Base-by-base conservation (phyloP, 2,888 invertebrate genomes). In the Coremacera marginata region DNA sequence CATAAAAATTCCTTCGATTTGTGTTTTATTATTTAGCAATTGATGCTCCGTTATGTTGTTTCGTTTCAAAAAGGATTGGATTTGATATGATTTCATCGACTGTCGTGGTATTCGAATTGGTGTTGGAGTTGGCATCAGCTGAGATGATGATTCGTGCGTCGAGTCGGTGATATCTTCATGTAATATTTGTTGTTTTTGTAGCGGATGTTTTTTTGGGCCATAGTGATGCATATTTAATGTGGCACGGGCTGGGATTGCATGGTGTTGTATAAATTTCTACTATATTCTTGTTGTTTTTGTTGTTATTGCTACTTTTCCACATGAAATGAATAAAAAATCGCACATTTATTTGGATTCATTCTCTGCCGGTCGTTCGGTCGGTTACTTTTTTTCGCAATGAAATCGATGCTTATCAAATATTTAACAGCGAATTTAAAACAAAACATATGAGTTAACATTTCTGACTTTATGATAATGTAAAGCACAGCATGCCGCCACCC, bases 391-490 rank as follows among this genome's bases (percentile, higher is more conserved):
- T 77, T 78, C 78, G 75, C 80, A 84, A 84, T 85, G 84, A 85
- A 88, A 88, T 87, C 86, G 86, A 87, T 86, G 85, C 88, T 88
- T 87, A 87, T 88, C 84, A 88, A 88, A 88, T 88, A 88, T 88
- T 88, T 87, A 88, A 83, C 81, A 81, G 82, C 79, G 82, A 82
- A 82, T 83, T 83, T 80, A 81, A 82, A 80, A 78, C 77, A 75
- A 75, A 70, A 81, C 80, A 85, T 82, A 84, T 83, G 84, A 84
- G 83, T 82, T 84, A 83, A 84, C 84, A 85, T 86, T 84, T 82
- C 83, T 83, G 85, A 85, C 85, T 86, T 86, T 84, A 86, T 86
- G 85, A 84, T 87, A 86, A 86, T 87, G 84, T 80, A 78, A 19
- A 31, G 72, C 27, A 51, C 65, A 60, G 37, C 60, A 34, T 37